Evolutionary conservation across 1,140 invertebrate species (phyloP), one percentile per base, ranked within the genome.

Genomic region (Drosophila sproati): DNA sequence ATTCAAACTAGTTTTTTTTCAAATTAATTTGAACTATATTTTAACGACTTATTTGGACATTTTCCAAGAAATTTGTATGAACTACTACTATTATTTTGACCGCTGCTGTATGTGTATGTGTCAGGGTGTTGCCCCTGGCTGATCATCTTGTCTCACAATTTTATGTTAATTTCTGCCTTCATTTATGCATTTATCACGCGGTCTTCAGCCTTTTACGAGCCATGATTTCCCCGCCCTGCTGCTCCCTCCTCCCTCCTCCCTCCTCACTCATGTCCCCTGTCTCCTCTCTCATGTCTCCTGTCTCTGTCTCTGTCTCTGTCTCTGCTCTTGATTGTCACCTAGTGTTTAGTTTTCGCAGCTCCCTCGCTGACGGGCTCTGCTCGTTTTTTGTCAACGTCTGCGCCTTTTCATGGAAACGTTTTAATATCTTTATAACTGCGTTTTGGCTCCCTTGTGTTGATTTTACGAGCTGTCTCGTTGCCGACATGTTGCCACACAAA

Each of bases 401-500:
- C 8, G 60, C 28, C 61, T 73, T 77, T 77, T 68, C 72, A 77
- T 79, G 66, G 76, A 32, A 54, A 51, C 67, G 48, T 78, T 86
- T 86, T 78, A 86, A 85, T 86, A 86, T 78, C 56, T 71, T 63
- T 47, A 86, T 88, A 88, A 83, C 88, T 74, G 70, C 59, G 80
- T 78, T 83, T 83, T 59, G 62, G 75, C 61, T 68, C 76, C 50
- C 57, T 50, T 29, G 41, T 52, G 52, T 52, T 54, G 63, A 71
- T 80, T 88, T 88, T 61, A 88, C 67, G 75, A 82, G 50, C 74
- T 66, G 45, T 61, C 60, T 10, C 32, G 20, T 20, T 61, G 45
- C 20, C 35, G 43, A 67, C 20, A 51, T 43, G 72, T 75, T 81
- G 63, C 81, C 66, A 80, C 61, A 67, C 64, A 71, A 74, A 72